A percentile compares a stretch with the other conserved stretches of the same genome.
Conservation (phyloP, 2,888 invertebrate genomes). For the Patella ulyssiponensis region DNA sequence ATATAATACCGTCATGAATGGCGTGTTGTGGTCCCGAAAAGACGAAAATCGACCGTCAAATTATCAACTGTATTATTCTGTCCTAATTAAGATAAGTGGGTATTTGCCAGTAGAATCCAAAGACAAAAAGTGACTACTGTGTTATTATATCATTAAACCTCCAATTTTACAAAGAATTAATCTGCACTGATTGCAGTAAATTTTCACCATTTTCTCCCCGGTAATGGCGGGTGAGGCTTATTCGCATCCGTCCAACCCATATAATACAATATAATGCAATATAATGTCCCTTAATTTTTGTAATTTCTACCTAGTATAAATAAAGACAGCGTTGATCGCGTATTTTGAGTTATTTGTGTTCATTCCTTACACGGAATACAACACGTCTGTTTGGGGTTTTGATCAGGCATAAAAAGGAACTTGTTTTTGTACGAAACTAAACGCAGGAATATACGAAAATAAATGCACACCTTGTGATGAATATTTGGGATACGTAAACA, state of each 20-base stretch:
- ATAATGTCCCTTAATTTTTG: constrained; percentile 13
- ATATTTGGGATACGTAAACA: no score
- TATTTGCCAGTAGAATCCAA: constrained; percentile 8
- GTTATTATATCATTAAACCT: constrained; percentile 13
- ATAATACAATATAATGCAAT: constrained; percentile 12
- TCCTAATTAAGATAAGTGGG: constrained; percentile 11
- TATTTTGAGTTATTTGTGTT: background rate
- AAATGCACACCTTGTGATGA: no score
- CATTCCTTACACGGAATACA: no score
- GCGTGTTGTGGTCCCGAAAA: background rate
- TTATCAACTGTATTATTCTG: constrained; percentile 8
- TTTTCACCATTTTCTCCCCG: constrained; percentile 5
- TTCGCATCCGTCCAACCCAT: constrained; percentile 12
- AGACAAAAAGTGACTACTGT: constrained; percentile 12
- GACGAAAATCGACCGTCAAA: constrained; percentile 11
- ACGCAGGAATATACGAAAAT: no score
- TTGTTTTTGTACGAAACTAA: no score
- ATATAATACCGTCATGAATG: no score
- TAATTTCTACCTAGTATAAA: constrained; percentile 13
- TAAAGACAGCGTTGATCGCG: constrained; percentile 1
- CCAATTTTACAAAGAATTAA: constrained; percentile 12
- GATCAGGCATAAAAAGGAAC: no score
- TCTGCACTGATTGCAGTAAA: constrained; percentile 13
- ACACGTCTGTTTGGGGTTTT: no score
- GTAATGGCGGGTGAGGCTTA: constrained; percentile 13